A percentile compares a stretch with the other conserved stretches of the same genome.
These are phyloP conservation scores for Allobates femoralis DNA, from an alignment of 2,797 vertebrate genomes.

Conservation along the genomic window DNA sequence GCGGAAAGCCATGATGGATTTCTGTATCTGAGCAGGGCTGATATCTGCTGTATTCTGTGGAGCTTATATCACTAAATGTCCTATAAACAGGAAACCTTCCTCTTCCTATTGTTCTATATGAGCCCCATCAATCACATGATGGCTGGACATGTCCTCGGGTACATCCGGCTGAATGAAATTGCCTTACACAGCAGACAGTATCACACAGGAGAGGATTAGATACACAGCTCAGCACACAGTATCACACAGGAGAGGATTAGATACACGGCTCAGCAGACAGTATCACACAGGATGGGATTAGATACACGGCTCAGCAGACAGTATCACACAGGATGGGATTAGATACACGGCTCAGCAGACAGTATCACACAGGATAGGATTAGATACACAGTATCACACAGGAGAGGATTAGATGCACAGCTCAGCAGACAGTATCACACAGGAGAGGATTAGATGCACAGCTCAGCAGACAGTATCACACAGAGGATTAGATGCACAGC, in stretches of 20 bases:
- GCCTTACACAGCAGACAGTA: neutral
- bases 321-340: neutral
- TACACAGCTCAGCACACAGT: neutral
- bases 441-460: neutral
- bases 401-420: neutral
- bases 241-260: neutral
- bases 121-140: neutral
- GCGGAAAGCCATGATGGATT: neutral
- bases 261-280: too few relatives aligned
- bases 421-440: neutral
- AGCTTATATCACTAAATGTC: neutral
- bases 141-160: neutral
- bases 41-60: neutral
- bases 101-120: slow-evolving; percentile 1
- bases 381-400: too few relatives aligned
- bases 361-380: neutral
- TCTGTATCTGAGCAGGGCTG: neutral
- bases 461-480: neutral
- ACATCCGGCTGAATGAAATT: slow-evolving; percentile 13
- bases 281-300: too few relatives aligned
- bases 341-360: too few relatives aligned
- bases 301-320: neutral
- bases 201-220: neutral
- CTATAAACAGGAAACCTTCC: slow-evolving; percentile 29
- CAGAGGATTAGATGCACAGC: neutral